phyloP scores from a whole-genome alignment of 2,888 invertebrate species.

The Troides oblongomaculatus region DNA sequence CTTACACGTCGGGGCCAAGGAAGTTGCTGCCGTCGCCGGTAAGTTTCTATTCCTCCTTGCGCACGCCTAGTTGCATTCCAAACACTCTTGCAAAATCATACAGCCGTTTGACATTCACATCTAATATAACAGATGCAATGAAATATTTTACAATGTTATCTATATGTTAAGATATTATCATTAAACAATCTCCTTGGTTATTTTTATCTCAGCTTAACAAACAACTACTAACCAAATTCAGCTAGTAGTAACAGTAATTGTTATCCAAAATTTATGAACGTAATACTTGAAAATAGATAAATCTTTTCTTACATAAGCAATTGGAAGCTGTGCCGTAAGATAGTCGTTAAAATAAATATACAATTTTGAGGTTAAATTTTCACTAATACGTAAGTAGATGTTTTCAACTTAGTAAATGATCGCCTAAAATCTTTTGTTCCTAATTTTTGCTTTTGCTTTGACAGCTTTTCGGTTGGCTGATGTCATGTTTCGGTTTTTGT shows the following conservation, averaged over 20 bases:
- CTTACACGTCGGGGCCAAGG: conserved; percentile 84
- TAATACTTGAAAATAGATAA: no score
- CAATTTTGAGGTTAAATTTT: neutral
- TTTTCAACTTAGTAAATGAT: neutral
- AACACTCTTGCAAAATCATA: conserved; percentile 68
- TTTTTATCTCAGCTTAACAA: no score
- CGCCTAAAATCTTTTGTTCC: neutral
- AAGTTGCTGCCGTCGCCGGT: conserved; percentile 77
- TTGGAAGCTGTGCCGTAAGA: neutral
- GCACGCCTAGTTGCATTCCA: conserved; percentile 54
- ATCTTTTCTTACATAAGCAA: no score
- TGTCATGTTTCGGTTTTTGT: conserved; percentile 17
- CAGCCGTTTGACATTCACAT: conserved; percentile 26
- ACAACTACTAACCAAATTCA: no score
- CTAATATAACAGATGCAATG: no score
- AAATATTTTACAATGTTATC: neutral
- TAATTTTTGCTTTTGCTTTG: neutral
- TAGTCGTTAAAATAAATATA: neutral
- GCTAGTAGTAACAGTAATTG: neutral
- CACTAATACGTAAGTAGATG: neutral
- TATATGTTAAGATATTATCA: neutral
- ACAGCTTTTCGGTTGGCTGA: conserved; percentile 10
- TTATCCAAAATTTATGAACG: neutral
- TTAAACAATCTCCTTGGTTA: no score
- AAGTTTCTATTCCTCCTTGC: conserved; percentile 43